Evolutionary conservation across 2,113 vertebrate genomes (phyloP), one percentile per base, ranked within the genome.

Genomic region (Serinus canaria): DNA sequence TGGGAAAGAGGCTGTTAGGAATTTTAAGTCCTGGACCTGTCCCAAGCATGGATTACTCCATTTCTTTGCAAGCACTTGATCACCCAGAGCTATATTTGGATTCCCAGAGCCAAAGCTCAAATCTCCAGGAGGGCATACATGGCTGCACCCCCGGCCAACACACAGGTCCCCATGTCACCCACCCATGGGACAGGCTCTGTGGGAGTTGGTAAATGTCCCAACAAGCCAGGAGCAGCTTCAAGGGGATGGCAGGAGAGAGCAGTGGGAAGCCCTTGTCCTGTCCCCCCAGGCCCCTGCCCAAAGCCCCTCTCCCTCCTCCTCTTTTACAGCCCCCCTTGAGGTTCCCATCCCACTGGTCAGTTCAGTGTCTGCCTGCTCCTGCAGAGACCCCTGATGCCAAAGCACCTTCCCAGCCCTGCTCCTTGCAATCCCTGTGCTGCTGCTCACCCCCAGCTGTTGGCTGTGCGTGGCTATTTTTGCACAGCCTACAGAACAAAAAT

Each of bases 31-130:
- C 94, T 94, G 94, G 90, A 78, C 47, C 24, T 1, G 35, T n/a
- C 95, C 91, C 96, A 95, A 56, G 84, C 55, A 87, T 91, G 91
- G 96, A 96, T 95, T 94, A 94, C 67, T 88, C 49, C 41, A 28
- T 76, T 64, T 94, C 88, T 79, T 85, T 18, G 2, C 15, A n/a
- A 95, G 82, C 67, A 9, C 62, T 67, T 6, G 73, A 63, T 91
- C 94, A 53, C 95, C 63, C 2, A 6, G 90, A 73, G 50, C 82
- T 82, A 35, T 44, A 83, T 78, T 20, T 79, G 83, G 87, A 82
- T 78, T 78, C 89, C 66, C 92, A 89, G 91, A 84, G 83, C 3
- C 41, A 74, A 83, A 83, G 47, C 83, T 66, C 56, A 1, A 0
- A 13, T 11, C 76, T 37, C 28, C 63, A 13, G 83, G 72, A 68